Conservation (phyloP, 1,140 invertebrate species). For the Phymastichus coffea region DNA sequence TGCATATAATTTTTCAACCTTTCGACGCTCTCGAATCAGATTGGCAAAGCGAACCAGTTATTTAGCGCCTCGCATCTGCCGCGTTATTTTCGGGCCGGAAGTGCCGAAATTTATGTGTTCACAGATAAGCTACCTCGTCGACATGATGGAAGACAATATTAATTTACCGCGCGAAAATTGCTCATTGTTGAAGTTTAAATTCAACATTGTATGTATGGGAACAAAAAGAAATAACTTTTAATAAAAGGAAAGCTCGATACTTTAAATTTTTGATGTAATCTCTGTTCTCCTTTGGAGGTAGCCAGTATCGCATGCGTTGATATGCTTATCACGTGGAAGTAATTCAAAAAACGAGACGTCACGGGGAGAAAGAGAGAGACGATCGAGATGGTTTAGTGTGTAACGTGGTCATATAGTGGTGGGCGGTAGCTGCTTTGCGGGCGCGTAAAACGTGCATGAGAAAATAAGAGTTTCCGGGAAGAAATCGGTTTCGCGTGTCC, state of each 20-base stretch:
- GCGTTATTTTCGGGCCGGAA: conserved; percentile 31
- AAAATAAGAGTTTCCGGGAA: conserved; percentile 43
- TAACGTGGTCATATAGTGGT: no score
- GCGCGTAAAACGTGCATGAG: conserved; percentile 4
- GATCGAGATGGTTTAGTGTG: neutral
- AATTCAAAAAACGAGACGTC: conserved; percentile 6
- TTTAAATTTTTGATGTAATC: no score
- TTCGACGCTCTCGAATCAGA: conserved; percentile 28
- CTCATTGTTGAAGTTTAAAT: no score
- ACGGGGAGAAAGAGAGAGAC: neutral
- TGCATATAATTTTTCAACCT: conserved; percentile 26
- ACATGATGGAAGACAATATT: conserved; percentile 9
- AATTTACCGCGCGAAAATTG: neutral
- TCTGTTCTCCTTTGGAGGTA: no score
- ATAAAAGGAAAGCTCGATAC: no score
- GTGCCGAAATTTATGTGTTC: conserved; percentile 24
- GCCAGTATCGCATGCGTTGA: no score
- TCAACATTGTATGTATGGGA: no score
- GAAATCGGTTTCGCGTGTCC: conserved; percentile 50
- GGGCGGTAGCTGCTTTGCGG: no score
- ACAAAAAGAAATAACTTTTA: no score
- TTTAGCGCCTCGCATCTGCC: conserved; percentile 36
- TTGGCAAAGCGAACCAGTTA: conserved; percentile 31
- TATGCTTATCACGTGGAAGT: conserved; percentile 19
- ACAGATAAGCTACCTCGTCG: conserved; percentile 1